Conservation (phyloP, 2,113 vertebrate species). For the Taurulus bubalis region DNA sequence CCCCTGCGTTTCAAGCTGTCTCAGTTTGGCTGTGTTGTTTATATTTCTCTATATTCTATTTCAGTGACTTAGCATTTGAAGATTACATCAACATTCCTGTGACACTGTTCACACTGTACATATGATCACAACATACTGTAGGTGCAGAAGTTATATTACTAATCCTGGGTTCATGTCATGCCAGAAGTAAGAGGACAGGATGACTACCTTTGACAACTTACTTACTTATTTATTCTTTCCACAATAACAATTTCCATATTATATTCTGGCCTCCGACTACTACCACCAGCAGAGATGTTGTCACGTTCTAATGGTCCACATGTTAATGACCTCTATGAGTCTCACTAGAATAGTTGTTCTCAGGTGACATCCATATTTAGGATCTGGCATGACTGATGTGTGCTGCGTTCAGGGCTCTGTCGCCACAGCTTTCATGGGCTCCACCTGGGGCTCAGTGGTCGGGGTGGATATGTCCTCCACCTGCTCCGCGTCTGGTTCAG, state of each 20-base stretch:
- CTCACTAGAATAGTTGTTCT: not conserved
- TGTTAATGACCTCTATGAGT: not conserved
- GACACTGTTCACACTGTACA: conserved; percentile 23
- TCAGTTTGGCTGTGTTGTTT: not conserved
- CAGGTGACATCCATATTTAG: not conserved
- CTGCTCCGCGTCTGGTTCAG: conserved; percentile 70
- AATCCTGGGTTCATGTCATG: conserved; percentile 39
- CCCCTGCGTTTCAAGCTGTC: not conserved
- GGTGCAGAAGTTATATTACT: not conserved
- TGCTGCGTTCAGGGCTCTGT: conserved; percentile 30
- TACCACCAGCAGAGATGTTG: not conserved
- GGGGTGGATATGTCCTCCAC: conserved; percentile 75
- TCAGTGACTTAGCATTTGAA: conserved; percentile 10
- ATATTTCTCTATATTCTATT: not conserved
- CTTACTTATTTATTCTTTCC: not conserved
- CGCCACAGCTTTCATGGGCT: conserved; percentile 67
- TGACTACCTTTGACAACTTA: not conserved
- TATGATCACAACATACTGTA: not conserved
- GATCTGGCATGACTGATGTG: conserved; percentile 29
- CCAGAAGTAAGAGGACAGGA: conserved; percentile 22
- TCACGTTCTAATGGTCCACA: not conserved
- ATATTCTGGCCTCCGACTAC: not conserved
- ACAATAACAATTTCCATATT: not conserved
- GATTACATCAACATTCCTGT: conserved; percentile 13
- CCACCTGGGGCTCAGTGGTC: conserved; percentile 83